Base-by-base conservation (phyloP, 2,888 invertebrate genomes). In the Erannis defoliaria region DNA sequence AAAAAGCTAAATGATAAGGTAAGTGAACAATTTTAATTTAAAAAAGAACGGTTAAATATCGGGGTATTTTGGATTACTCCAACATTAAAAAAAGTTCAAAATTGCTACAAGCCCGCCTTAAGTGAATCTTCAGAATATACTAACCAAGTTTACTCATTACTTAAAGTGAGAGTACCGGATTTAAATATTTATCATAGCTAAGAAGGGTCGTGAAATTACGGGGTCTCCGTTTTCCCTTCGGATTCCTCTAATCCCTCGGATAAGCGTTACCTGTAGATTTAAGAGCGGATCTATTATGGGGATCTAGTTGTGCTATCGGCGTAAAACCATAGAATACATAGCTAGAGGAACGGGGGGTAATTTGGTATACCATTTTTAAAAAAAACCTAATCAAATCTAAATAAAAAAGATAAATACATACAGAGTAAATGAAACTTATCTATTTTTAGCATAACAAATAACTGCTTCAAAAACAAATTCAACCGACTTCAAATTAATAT, bases 151-250 rank as follows among this genome's bases (percentile, higher is more conserved):
- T 33, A 23, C 29, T 37, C 16, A 45, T 55, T 55, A 35, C 26
- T 14, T 37, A 43, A 1, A 18, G 2, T 4, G 14, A 16, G 31
- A 12, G 23, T 48, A 48, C 14, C 10, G 14, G 16, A 23, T 33
- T 45, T 45, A 55, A 55, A 45, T 45, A 55, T 55, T 43, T 35
- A 55, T 43, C 3, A n/a, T 18, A 29, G 26, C 33, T 40, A 42
- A 56, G 37, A 33, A 19, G 21, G 49, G 56, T 56, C 48, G n/a
- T 56, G 48, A 31, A 49, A 33, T 37, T 29, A 29, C 18, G 23
- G 12, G 10, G 45, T 45, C 29, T 6, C 14, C 12, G 5, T 26
- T 19, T 29, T n/a, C 26, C 46, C 31, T 29, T 45, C 19, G 16
- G 29, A n/a, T 29, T 29, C 9, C 38, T 40, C 6, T 56, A 38